A percentile compares a stretch with the other conserved stretches of the same genome.
Evolutionary conservation across 2,797 vertebrate species (phyloP).

Genomic region (Tolypeutes matacus): DNA sequence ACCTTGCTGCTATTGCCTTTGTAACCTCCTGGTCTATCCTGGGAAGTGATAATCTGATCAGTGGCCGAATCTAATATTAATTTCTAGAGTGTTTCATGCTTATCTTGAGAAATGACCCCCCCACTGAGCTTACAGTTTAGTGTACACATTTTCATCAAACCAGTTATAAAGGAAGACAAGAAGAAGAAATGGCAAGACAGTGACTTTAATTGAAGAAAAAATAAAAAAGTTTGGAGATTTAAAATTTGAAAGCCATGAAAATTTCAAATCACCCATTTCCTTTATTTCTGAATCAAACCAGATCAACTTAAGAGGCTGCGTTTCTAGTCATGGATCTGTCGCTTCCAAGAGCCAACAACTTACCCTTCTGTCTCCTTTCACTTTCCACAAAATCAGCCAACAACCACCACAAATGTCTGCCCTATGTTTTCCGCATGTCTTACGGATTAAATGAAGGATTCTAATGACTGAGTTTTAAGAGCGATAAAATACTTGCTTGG

Average conservation of each 20-base stretch:
- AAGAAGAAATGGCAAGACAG: background rate
- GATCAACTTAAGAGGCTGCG: fast-evolving
- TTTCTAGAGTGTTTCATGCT: background rate
- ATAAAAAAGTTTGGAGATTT: background rate
- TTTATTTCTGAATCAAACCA: background rate
- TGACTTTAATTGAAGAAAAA: background rate
- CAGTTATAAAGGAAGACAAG: background rate
- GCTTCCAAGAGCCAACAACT: no score
- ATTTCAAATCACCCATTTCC: background rate
- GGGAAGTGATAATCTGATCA: background rate
- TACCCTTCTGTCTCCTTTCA: background rate
- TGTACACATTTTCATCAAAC: background rate
- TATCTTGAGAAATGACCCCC: background rate
- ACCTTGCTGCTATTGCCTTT: background rate
- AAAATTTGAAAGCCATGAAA: background rate
- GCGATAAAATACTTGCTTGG: background rate
- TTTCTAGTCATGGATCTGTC: background rate
- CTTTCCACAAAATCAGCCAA: background rate
- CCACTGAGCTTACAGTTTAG: background rate
- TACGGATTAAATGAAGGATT: conserved; percentile 9
- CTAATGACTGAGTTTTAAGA: background rate
- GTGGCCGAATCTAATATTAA: no score
- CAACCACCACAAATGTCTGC: background rate
- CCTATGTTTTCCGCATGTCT: background rate
- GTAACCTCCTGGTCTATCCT: background rate